Evolutionary conservation across 2,888 invertebrate genomes (phyloP).

Genomic region (Xiphydria camelus): DNA sequence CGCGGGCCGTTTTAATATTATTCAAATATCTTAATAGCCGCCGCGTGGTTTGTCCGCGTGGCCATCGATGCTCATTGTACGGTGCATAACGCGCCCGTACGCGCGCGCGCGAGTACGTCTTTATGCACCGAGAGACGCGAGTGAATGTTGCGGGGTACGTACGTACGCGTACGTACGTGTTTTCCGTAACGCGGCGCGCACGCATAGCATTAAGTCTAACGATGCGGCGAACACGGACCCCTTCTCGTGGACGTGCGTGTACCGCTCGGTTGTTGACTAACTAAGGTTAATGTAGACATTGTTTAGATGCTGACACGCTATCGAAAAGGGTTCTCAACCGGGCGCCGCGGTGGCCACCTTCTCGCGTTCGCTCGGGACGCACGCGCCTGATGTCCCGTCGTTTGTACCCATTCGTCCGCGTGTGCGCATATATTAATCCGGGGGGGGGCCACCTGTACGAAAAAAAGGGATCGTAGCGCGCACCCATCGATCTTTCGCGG

Average conservation of each 20-base stretch:
- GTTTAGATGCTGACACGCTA: conserved; percentile 22
- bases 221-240: conserved; percentile 12
- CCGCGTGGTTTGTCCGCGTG: conserved; percentile 6
- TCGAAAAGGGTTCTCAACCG: conserved; percentile 25
- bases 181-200: not conserved
- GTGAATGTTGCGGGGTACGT: conserved; percentile 28
- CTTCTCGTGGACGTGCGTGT: conserved; percentile 4
- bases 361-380: too few relatives aligned
- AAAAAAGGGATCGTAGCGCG: too few relatives aligned
- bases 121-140: conserved; percentile 36
- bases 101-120: conserved; percentile 36
- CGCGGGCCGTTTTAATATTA: conserved; percentile 31
- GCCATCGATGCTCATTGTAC: conserved; percentile 10
- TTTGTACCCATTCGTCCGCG: too few relatives aligned
- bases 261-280: conserved; percentile 12
- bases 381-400: too few relatives aligned
- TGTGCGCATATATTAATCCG: too few relatives aligned
- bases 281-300: conserved; percentile 34
- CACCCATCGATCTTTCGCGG: too few relatives aligned
- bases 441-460: too few relatives aligned
- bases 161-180: conserved; percentile 12
- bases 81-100: not conserved
- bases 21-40: conserved; percentile 42
- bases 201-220: conserved; percentile 17
- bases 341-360: too few relatives aligned